Conservation (phyloP, 2,113 vertebrate genomes). For the Lepidothrix coronata region DNA sequence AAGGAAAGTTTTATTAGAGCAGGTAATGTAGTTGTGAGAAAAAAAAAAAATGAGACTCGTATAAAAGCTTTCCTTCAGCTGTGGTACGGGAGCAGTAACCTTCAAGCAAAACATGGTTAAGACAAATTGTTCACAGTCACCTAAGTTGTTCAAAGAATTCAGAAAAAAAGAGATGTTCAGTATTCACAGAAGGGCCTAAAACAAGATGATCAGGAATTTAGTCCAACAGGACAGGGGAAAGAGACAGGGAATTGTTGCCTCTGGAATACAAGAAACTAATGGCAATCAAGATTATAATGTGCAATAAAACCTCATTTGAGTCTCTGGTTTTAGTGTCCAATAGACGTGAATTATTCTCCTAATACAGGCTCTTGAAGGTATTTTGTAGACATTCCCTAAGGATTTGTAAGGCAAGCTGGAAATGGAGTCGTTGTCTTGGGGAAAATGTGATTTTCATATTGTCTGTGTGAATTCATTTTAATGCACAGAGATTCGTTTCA, state of each 20-base stretch:
- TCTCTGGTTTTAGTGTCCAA: background rate
- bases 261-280: background rate
- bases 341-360: background rate
- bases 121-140: background rate
- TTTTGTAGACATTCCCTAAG: background rate
- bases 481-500: background rate
- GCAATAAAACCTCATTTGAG: background rate
- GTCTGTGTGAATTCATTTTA: constrained; percentile 28
- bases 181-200: background rate
- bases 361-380: background rate
- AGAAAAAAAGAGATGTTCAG: background rate
- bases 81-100: background rate
- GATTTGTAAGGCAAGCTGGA: background rate
- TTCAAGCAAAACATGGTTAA: background rate
- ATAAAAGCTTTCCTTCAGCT: background rate
- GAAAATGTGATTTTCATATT: constrained; percentile 28
- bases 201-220: background rate
- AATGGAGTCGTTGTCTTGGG: background rate
- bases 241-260: background rate
- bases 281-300: background rate
- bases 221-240: background rate
- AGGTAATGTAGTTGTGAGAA: background rate
- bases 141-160: background rate
- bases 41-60: background rate
- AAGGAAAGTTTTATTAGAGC: background rate